Percentiles rank a stretch among this genome's conserved stretches.
These are phyloP conservation scores for Mantis religiosa DNA, from an alignment of 2,888 invertebrate genomes.

Conservation along the genomic window DNA sequence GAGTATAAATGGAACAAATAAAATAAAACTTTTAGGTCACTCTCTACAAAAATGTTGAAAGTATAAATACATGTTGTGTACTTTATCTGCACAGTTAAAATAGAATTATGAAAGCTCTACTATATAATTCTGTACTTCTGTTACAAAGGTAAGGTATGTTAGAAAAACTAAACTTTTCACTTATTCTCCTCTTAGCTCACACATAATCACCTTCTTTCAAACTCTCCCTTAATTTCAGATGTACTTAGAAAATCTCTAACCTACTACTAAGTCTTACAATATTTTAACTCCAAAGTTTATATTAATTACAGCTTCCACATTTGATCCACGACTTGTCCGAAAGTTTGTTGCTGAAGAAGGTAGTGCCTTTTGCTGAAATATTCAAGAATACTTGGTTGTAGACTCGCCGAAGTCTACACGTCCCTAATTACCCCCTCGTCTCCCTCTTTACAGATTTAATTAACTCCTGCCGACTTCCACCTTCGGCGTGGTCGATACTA, in stretches of 20 bases:
- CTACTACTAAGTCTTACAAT: neutral
- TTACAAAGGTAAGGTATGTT: no score
- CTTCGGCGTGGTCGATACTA: neutral
- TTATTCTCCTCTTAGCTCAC: neutral
- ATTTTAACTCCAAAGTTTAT: neutral
- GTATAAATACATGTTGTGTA: no score
- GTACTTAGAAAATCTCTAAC: neutral
- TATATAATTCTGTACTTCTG: no score
- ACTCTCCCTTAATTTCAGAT: neutral
- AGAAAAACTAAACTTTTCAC: neutral
- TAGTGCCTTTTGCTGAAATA: neutral
- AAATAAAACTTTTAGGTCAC: no score
- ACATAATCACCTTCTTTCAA: neutral
- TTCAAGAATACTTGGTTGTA: neutral
- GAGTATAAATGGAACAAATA: no score
- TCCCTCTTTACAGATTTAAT: neutral
- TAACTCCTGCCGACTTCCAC: neutral
- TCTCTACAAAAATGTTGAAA: no score
- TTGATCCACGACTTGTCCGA: neutral
- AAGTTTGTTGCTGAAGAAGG: neutral
- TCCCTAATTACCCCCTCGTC: neutral
- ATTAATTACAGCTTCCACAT: neutral
- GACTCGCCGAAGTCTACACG: neutral
- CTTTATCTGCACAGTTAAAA: no score
- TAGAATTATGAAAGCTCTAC: no score